Conservation (phyloP, 2,797 vertebrate species). For the Cossypha polioptera region DNA sequence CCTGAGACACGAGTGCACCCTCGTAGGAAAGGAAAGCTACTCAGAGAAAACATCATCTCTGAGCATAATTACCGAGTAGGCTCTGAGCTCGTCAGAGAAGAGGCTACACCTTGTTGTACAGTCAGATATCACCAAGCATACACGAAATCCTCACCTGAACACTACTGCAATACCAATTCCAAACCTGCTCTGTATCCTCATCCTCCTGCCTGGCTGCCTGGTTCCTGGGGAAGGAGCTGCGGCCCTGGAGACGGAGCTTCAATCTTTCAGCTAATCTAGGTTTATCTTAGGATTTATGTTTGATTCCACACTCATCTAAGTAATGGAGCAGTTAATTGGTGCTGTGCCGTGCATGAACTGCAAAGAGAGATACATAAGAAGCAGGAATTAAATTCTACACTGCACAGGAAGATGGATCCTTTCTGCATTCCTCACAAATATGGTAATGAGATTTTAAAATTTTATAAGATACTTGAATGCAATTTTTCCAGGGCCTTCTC, state of each 20-base stretch:
- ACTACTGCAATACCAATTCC: not conserved
- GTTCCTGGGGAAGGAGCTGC: not conserved
- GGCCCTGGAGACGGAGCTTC: not conserved
- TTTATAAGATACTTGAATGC: not conserved
- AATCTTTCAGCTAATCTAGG: not conserved
- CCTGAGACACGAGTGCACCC: rapidly evolving
- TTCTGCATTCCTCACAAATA: not conserved
- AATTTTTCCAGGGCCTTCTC: not conserved
- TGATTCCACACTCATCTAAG: not conserved
- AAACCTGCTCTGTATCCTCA: not conserved
- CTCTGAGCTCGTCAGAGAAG: not conserved
- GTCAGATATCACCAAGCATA: not conserved
- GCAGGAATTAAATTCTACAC: not conserved
- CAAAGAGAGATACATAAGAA: not conserved
- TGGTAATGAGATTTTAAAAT: not conserved
- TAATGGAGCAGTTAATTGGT: not conserved
- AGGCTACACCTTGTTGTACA: not conserved
- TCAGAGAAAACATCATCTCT: not conserved
- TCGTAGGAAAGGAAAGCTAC: not conserved
- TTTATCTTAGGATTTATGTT: not conserved
- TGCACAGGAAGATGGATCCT: not conserved
- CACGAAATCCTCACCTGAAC: not conserved
- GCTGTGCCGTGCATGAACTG: not conserved
- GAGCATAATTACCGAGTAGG: not conserved
- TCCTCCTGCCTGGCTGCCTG: not conserved